Percentiles rank a stretch among this genome's conserved stretches.
Conservation (phyloP, 2,797 vertebrate species). For the Typhlichthys eigenmanni region DNA sequence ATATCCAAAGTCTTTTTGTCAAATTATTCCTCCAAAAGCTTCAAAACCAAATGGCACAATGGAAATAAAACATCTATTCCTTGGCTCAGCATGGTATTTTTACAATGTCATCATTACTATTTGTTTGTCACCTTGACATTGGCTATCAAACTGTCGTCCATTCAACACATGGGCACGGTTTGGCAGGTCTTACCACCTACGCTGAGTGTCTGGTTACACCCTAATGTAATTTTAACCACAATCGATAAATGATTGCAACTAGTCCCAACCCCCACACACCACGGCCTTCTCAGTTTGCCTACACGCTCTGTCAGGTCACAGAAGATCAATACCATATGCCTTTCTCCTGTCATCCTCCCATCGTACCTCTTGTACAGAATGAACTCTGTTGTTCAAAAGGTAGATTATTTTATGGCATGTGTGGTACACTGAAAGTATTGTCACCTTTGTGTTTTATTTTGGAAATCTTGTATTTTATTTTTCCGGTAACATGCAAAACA, state of each 20-base stretch:
- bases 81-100: background rate
- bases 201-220: slow-evolving; percentile 45
- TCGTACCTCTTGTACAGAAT: slow-evolving; percentile 14
- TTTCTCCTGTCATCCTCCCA: slow-evolving; percentile 23
- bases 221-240: slow-evolving; percentile 49
- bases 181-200: slow-evolving; percentile 16
- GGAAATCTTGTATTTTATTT: too few species aligned
- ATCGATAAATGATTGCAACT: slow-evolving; percentile 46
- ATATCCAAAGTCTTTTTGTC: too few species aligned
- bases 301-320: slow-evolving; percentile 41
- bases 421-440: too few species aligned
- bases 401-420: background rate
- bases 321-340: slow-evolving; percentile 45
- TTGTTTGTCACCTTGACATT: slow-evolving; percentile 18
- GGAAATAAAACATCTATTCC: background rate
- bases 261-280: slow-evolving; percentile 45
- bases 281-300: slow-evolving; percentile 43
- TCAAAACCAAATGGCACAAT: background rate
- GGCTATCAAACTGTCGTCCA: background rate
- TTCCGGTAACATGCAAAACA: too few species aligned
- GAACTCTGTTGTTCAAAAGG: slow-evolving; percentile 6
- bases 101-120: background rate
- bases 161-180: background rate
- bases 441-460: too few species aligned
- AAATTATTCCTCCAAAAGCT: background rate